Evolutionary conservation across 2,113 vertebrate genomes (phyloP).

Genomic region (Cryptomyrus ogoouensis): DNA sequence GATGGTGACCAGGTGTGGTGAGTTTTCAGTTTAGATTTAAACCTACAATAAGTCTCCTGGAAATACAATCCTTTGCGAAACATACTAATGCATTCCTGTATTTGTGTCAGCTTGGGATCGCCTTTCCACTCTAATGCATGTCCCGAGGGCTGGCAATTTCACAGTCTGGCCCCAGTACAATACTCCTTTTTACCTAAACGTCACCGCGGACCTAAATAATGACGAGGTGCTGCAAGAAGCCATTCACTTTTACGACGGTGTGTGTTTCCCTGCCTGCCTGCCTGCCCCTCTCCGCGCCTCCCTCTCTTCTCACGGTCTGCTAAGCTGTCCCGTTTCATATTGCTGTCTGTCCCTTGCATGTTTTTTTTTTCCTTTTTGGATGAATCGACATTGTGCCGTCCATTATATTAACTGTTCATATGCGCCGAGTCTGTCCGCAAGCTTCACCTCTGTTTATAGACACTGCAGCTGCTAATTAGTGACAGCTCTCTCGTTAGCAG

Average conservation of each 20-base stretch:
- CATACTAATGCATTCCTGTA: conserved; percentile 9
- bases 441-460: neutral
- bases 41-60: conserved; percentile 13
- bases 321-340: neutral
- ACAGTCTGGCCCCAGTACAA: conserved; percentile 33
- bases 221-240: neutral
- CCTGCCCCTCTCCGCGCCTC: neutral
- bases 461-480: neutral
- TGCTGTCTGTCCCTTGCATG: neutral
- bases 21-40: neutral
- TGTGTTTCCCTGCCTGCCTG: neutral
- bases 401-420: too few relatives aligned
- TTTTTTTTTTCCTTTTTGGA: neutral
- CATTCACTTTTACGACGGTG: neutral
- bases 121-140: conserved; percentile 36
- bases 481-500: neutral
- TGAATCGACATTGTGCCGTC: neutral
- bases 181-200: conserved; percentile 28
- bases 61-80: conserved; percentile 12
- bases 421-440: neutral
- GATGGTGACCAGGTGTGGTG: neutral
- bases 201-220: conserved; percentile 9
- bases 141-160: conserved; percentile 37
- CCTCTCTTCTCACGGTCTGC: neutral
- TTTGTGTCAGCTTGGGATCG: conserved; percentile 28